A percentile compares a stretch with the other conserved stretches of the same genome.
These are phyloP conservation scores for Lanistes nyassanus DNA, from an alignment of 1,140 invertebrate genomes.

Conservation along the genomic window DNA sequence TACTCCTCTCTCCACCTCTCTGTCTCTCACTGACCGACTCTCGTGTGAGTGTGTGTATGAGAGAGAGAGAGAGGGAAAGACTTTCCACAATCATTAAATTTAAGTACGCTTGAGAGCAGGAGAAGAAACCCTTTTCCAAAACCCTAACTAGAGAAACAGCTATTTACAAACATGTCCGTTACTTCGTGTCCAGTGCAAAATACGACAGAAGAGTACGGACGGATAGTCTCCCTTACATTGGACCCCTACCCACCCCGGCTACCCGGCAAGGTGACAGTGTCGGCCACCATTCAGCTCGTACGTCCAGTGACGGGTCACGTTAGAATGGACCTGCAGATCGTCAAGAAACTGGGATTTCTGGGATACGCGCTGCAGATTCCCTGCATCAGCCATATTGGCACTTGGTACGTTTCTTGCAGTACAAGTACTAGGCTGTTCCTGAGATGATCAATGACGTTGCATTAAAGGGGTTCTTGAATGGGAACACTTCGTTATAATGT, in stretches of 20 bases:
- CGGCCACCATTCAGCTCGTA: neutral
- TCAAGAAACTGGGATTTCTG: neutral
- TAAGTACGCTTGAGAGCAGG: neutral
- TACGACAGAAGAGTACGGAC: neutral
- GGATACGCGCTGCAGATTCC: constrained; percentile 8
- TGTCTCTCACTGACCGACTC: too few species aligned
- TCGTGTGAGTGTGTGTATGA: neutral
- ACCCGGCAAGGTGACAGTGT: constrained; percentile 3
- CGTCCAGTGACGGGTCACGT: neutral
- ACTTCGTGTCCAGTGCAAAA: neutral
- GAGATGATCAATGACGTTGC: neutral
- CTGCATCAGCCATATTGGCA: neutral
- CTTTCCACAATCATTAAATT: too few species aligned
- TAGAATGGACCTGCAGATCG: neutral
- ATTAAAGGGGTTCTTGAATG: neutral
- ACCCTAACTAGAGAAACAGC: too few species aligned
- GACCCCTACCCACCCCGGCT: neutral
- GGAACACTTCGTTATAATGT: neutral
- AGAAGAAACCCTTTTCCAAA: neutral
- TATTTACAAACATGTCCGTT: neutral
- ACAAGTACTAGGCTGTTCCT: neutral
- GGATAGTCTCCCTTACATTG: neutral
- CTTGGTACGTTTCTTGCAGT: neutral
- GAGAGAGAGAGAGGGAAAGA: neutral
- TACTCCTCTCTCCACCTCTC: too few species aligned